Conservation (phyloP, 2,113 vertebrate genomes). For the Psephotus haematonotus region DNA sequence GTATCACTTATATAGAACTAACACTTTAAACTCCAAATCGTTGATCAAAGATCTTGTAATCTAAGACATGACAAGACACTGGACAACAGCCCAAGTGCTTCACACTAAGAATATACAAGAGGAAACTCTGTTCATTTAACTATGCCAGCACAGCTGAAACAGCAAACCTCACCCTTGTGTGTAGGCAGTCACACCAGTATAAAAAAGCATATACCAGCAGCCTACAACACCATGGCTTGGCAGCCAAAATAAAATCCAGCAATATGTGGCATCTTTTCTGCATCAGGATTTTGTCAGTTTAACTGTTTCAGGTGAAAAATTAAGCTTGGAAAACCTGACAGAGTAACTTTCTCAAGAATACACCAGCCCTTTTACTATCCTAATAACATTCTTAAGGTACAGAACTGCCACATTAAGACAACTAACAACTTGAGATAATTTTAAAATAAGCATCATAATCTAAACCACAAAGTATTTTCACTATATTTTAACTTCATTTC, state of each 20-base stretch:
- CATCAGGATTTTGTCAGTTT: neutral
- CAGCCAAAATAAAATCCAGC: neutral
- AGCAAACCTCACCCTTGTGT: neutral
- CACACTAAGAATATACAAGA: neutral
- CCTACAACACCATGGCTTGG: neutral
- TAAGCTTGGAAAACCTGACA: neutral
- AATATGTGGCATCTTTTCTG: neutral
- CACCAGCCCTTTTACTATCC: neutral
- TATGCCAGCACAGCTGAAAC: neutral
- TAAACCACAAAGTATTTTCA: neutral
- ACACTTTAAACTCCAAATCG: neutral
- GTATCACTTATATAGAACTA: neutral
- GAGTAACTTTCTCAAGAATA: neutral
- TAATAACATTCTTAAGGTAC: neutral
- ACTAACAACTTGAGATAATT: neutral
- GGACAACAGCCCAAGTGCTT: neutral
- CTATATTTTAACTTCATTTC: neutral
- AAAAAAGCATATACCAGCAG: neutral
- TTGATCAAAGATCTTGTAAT: neutral
- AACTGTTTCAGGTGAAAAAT: neutral
- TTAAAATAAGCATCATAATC: neutral
- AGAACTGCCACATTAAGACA: neutral
- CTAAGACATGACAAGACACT: neutral
- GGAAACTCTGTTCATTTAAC: neutral
- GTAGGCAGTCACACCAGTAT: neutral